phyloP scores from a whole-genome alignment of 2,888 invertebrate genomes.

The Ischnus inquisitorius region DNA sequence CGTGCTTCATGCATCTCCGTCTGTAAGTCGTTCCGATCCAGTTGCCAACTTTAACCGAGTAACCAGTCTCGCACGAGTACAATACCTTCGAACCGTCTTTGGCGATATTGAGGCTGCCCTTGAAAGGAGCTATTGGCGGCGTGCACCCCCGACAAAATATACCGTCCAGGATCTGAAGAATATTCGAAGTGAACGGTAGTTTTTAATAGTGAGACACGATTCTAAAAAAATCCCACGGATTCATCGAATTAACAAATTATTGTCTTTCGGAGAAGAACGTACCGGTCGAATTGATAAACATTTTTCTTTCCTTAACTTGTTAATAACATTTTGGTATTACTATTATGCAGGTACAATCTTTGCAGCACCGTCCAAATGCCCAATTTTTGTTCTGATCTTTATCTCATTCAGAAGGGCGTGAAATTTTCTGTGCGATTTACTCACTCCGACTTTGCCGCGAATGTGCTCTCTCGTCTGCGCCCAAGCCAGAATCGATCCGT shows the following conservation, averaged over 20 bases:
- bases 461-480: constrained; percentile 87
- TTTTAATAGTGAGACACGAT: too few relatives aligned
- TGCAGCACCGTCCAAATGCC: too few relatives aligned
- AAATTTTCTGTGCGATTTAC: not conserved
- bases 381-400: too few relatives aligned
- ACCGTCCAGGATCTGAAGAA: constrained; percentile 84
- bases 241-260: too few relatives aligned
- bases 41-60: constrained; percentile 75
- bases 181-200: not conserved
- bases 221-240: too few relatives aligned
- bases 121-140: constrained; percentile 83
- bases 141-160: constrained; percentile 88
- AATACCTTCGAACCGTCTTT: constrained; percentile 82
- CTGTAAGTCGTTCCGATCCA: constrained; percentile 63
- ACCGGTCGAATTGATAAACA: too few relatives aligned
- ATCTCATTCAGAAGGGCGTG: too few relatives aligned
- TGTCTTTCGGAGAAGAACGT: too few relatives aligned
- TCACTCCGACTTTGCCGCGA: constrained; percentile 87
- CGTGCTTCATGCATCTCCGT: constrained; percentile 86
- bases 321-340: too few relatives aligned
- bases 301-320: too few relatives aligned
- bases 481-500: constrained; percentile 89
- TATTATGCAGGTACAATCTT: too few relatives aligned
- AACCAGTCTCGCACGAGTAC: constrained; percentile 86
- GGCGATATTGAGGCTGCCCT: constrained; percentile 85